phyloP scores from a whole-genome alignment of 2,797 vertebrate species.

The Squalus acanthias region DNA sequence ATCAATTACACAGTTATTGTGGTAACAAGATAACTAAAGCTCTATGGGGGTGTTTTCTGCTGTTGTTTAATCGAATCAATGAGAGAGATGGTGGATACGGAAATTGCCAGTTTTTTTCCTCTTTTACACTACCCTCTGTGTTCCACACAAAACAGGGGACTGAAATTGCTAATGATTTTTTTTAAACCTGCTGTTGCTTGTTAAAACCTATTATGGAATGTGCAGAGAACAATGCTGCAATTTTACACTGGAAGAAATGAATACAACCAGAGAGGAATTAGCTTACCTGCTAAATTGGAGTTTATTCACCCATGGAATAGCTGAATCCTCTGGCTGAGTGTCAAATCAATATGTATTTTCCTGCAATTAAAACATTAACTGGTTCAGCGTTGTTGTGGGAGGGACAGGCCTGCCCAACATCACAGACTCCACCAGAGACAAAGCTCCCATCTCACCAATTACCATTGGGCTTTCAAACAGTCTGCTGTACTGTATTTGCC shows the following conservation, averaged over 20 bases:
- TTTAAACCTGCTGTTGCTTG: not conserved
- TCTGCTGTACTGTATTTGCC: not conserved
- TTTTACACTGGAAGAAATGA: not conserved
- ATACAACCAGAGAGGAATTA: not conserved
- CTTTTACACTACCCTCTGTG: not conserved
- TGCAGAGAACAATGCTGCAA: not conserved
- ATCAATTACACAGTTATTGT: not conserved
- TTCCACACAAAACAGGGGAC: not conserved
- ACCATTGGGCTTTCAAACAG: not conserved
- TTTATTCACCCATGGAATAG: not conserved
- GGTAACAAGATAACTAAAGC: not conserved
- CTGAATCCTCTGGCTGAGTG: not conserved
- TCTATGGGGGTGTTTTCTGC: not conserved
- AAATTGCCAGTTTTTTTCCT: not conserved
- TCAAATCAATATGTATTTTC: not conserved
- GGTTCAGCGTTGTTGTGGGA: not conserved
- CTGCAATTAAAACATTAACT: conserved; percentile 7
- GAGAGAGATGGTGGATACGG: not conserved
- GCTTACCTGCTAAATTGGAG: not conserved
- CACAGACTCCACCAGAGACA: not conserved
- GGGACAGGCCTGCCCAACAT: not conserved
- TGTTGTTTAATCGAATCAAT: not conserved
- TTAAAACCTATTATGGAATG: not conserved
- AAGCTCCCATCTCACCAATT: not conserved
- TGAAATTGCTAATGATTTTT: not conserved